Base-by-base conservation (phyloP, 2,888 invertebrate species). In the Ochropleura leucogaster region DNA sequence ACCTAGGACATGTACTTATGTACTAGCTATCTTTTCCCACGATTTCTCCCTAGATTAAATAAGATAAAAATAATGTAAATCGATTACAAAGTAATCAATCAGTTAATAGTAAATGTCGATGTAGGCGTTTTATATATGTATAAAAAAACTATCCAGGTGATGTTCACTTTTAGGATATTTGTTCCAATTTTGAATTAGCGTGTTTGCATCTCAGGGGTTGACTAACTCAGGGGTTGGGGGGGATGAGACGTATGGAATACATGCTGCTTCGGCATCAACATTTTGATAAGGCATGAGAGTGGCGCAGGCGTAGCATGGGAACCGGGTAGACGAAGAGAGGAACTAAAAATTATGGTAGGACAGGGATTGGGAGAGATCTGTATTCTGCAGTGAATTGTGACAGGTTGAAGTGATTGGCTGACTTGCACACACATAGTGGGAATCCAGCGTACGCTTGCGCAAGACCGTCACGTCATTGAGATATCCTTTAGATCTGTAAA, bases 1-100 rank as follows among this genome's bases (percentile, higher is more conserved):
- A 62, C 44, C 44, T 59, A 30, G 40, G 59, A 16, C 4, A 16
- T 16, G 30, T 59, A 57, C 20, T 30, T 7, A 30, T 10, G 12
- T 55, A 30, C 57, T 30, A 55, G 12, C 55, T 55, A 55, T 55
- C 16, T 59, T 46, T 62, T 62, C 62, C 62, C 44, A 62, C 62
- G 62, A 44, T 44, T 62, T 12, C 14, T 8, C 3, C 44, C 12
- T 44, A n/a, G 44, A 62, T 62, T 62, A 62, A 44, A 62, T 44
- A n/a, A 14, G 44, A 62, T 62, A 14, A 60, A 10, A 60, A 42
- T 3, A 14, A 44, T 18, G 18, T 18, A 10, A 44, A 62, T 62
- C 44, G 14, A n/a, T 62, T n/a, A 0, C 1, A 20, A 62, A 62
- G 44, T n/a, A 20, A 62, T 62, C 62, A 62, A 62, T 62, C n/a